phyloP scores from a whole-genome alignment of 2,888 invertebrate species.

The Megamerina dolium region DNA sequence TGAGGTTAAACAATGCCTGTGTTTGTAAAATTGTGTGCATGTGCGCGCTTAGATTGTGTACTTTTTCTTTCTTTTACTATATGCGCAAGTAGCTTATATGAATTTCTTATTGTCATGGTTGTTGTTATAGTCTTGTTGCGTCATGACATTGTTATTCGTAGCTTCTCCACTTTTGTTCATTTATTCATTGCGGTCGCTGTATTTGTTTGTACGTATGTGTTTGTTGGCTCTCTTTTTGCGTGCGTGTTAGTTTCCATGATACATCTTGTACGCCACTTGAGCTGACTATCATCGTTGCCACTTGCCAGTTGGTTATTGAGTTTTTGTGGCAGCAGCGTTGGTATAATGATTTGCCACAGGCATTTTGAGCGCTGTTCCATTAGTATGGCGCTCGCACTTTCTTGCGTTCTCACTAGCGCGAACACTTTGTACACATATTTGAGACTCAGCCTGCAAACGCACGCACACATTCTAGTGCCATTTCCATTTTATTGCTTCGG shows the following conservation, averaged over 20 bases:
- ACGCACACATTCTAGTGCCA: no score
- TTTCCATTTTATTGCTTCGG: conserved; percentile 6
- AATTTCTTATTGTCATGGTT: no score
- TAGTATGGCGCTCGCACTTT: no score
- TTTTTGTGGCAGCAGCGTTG: not conserved
- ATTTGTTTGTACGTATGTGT: no score
- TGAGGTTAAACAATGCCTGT: not conserved
- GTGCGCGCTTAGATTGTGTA: not conserved
- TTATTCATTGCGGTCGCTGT: no score
- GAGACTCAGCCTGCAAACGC: no score
- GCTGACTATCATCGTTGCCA: not conserved
- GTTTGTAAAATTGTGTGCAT: not conserved
- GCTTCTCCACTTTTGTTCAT: not conserved
- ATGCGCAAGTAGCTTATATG: no score
- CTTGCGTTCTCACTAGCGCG: no score
- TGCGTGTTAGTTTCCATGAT: no score
- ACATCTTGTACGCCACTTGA: no score
- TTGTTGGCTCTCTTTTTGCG: no score
- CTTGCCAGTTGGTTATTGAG: not conserved
- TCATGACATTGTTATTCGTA: not conserved
- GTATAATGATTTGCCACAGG: conserved; percentile 3
- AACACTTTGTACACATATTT: not conserved
- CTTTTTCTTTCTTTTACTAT: not conserved
- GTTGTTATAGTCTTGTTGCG: not conserved
- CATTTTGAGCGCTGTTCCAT: no score